Evolutionary conservation across 2,113 vertebrate genomes (phyloP), one percentile per base, ranked within the genome.

Genomic region (Melanerpes aurifrons): DNA sequence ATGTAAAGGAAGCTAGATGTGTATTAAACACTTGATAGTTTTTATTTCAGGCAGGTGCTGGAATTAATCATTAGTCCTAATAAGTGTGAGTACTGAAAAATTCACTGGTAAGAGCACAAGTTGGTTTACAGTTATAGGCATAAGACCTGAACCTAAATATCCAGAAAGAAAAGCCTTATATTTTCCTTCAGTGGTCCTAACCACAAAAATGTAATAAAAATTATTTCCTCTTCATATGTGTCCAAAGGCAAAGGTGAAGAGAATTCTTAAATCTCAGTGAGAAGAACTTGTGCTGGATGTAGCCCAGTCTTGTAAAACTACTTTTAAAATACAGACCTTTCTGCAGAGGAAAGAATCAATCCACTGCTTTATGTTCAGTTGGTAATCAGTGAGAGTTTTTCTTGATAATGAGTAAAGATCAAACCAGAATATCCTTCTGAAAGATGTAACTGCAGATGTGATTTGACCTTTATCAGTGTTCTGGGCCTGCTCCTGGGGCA

Each of bases 231-330:
- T 95, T 94, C 87, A 82, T 76, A 71, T 87, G 74, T 66, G 53
- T 92, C 47, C 75, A 95, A 87, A 93, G 78, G 62, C 50, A 92
- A 93, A 89, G 63, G 75, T 81, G 75, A 91, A 86, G 67, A 94
- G 53, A 90, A 87, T 77, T 90, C 89, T 84, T 80, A 70, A 76
- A 80, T 85, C 47, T 84, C 75, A 56, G 20, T 1, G 5, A 82
- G 45, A 80, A 61, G 13, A 74, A 82, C 82, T 80, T 86, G 58
- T 58, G 74, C 15, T 15, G n/a, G 69, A 71, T 75, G 16, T 29
- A 86, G 22, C 77, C 69, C 31, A 43, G 43, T 58, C 61, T 74
- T 68, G 24, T 73, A 86, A 80, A 28, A 59, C 19, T 29, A 6
- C 66, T 89, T 89, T 26, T 87, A 77, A 80, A 92, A 77, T 0